These are phyloP conservation scores for Mesitornis unicolor DNA, from an alignment of 2,113 vertebrate genomes.

Conservation along the genomic window DNA sequence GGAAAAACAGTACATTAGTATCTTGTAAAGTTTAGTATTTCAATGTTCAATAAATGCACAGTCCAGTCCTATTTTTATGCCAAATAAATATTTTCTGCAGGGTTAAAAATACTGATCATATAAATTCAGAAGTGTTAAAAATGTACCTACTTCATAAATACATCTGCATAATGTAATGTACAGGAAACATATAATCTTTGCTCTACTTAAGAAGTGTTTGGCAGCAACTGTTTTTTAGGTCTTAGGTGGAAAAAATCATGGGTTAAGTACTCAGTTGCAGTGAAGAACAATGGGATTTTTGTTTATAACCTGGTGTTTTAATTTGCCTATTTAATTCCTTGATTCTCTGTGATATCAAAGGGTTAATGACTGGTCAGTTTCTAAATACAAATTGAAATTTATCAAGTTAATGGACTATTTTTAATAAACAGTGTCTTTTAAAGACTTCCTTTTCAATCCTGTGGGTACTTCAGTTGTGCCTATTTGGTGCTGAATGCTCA, in stretches of 20 bases:
- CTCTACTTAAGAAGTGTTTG: neutral
- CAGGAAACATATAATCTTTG: neutral
- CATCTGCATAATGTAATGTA: neutral
- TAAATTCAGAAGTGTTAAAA: neutral
- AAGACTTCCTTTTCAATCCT: neutral
- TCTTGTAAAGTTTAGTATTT: neutral
- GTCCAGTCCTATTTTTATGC: neutral
- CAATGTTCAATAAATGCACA: neutral
- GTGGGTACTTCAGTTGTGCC: neutral
- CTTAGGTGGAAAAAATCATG: accelerated
- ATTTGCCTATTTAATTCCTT: neutral
- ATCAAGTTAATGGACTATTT: neutral
- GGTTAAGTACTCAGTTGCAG: neutral
- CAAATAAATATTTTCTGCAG: neutral
- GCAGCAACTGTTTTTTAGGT: neutral
- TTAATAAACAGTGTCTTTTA: neutral
- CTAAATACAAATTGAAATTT: neutral
- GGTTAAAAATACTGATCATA: neutral
- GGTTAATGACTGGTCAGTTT: neutral
- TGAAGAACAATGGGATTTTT: neutral
- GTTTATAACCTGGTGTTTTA: neutral
- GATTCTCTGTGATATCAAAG: neutral
- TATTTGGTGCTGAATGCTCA: neutral
- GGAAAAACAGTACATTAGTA: neutral
- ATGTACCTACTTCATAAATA: neutral